Conservation (phyloP, 2,797 vertebrate genomes). For the Cichlasoma orientale region DNA sequence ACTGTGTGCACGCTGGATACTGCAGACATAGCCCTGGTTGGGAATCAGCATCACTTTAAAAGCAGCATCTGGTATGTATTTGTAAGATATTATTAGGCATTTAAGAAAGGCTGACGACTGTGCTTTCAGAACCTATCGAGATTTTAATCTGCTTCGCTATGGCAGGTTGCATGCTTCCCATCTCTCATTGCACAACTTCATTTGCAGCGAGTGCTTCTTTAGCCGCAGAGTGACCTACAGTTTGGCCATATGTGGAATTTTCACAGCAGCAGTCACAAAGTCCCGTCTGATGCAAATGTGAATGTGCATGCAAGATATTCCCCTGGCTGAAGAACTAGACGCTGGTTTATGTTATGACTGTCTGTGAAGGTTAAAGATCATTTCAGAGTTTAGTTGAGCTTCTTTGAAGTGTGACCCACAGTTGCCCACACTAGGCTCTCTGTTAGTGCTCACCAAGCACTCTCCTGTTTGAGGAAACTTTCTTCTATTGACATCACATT, state of each 20-base stretch:
- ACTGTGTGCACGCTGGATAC: background rate
- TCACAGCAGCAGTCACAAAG: conserved; percentile 9
- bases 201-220: conserved; percentile 34
- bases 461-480: conserved; percentile 50
- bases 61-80: background rate
- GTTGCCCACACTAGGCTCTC: conserved; percentile 12
- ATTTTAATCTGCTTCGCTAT: conserved; percentile 15
- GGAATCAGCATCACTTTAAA: background rate
- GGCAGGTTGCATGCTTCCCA: background rate
- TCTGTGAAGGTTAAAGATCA: conserved; percentile 55
- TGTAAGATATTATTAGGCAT: background rate
- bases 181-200: conserved; percentile 24
- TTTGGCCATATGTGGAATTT: conserved; percentile 32
- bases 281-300: background rate
- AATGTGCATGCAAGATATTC: conserved; percentile 25
- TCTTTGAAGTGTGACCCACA: conserved; percentile 48
- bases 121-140: conserved; percentile 11
- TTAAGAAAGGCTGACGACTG: conserved; percentile 1
- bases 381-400: conserved; percentile 48
- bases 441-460: conserved; percentile 15
- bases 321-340: conserved; percentile 25
- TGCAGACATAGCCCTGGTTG: background rate
- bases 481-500: conserved; percentile 15
- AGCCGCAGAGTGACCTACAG: conserved; percentile 4
- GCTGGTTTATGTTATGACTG: conserved; percentile 59